A percentile compares a stretch with the other conserved stretches of the same genome.
These are phyloP conservation scores for Callithrix jacchus DNA, from an alignment of 2,113 vertebrate genomes.

Conservation along the genomic window DNA sequence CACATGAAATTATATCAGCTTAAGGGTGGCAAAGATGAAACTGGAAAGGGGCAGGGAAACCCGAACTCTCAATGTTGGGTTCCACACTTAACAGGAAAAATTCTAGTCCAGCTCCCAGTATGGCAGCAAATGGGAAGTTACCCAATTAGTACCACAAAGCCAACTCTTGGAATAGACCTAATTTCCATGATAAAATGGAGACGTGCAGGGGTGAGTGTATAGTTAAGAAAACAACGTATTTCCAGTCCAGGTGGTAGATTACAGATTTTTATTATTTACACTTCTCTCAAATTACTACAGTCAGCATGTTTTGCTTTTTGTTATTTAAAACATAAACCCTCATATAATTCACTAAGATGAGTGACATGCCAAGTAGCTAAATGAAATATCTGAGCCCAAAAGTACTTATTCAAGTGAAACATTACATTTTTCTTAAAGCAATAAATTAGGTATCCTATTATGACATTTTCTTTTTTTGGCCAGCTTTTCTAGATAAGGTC, in stretches of 20 bases:
- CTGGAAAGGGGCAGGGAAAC: neutral
- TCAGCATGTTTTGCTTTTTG: conserved; percentile 58
- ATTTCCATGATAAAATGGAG: neutral
- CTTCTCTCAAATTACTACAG: conserved; percentile 64
- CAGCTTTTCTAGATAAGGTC: conserved; percentile 30
- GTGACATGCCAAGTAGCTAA: conserved; percentile 63
- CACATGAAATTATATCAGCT: neutral
- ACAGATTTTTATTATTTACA: conserved; percentile 68
- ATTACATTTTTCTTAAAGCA: conserved; percentile 11
- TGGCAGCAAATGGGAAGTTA: neutral
- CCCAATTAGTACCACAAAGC: neutral
- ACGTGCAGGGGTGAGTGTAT: neutral
- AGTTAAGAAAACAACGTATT: conserved; percentile 40
- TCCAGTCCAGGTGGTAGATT: conserved; percentile 39
- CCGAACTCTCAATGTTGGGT: neutral
- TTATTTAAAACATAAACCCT: conserved; percentile 65
- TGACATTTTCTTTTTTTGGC: neutral
- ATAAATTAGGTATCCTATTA: conserved; percentile 7
- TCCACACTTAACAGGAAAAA: neutral
- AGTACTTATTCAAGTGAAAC: conserved; percentile 46
- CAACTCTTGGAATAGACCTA: neutral
- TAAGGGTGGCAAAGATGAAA: neutral
- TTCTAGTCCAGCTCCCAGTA: neutral
- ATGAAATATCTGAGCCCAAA: conserved; percentile 31
- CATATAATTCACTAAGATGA: conserved; percentile 54